phyloP scores from a whole-genome alignment of 1,140 invertebrate genomes.

The Adelges cooleyi region DNA sequence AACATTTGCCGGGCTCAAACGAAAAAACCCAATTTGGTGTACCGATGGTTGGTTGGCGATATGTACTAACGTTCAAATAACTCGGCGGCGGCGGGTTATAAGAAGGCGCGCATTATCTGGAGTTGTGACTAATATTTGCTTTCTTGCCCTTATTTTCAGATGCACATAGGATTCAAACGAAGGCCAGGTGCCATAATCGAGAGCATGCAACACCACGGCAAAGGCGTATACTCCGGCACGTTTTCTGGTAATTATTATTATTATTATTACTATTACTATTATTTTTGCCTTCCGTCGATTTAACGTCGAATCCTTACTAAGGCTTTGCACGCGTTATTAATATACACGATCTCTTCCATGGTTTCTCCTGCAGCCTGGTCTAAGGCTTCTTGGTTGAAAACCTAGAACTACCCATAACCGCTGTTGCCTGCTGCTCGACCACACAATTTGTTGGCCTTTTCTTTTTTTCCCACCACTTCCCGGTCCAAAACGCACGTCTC shows the following conservation, averaged over 20 bases:
- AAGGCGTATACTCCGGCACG: conserved; percentile 75
- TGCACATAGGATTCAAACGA: conserved; percentile 30
- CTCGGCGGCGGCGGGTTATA: no score
- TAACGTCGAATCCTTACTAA: conserved; percentile 9
- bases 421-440: neutral
- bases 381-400: conserved; percentile 26
- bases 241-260: conserved; percentile 33
- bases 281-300: no score
- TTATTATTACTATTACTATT: no score
- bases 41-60: no score
- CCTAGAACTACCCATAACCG: conserved; percentile 11
- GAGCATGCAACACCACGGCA: conserved; percentile 85
- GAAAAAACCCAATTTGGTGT: no score
- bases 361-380: conserved; percentile 10
- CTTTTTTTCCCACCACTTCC: no score
- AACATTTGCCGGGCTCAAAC: no score
- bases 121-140: neutral
- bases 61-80: no score
- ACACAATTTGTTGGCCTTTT: no score
- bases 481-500: no score
- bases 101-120: no score
- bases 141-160: conserved; percentile 30
- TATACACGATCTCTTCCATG: conserved; percentile 13
- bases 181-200: conserved; percentile 78
- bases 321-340: conserved; percentile 22